Base-by-base conservation (phyloP, 2,888 invertebrate genomes). In the Yponomeuta sedellus region DNA sequence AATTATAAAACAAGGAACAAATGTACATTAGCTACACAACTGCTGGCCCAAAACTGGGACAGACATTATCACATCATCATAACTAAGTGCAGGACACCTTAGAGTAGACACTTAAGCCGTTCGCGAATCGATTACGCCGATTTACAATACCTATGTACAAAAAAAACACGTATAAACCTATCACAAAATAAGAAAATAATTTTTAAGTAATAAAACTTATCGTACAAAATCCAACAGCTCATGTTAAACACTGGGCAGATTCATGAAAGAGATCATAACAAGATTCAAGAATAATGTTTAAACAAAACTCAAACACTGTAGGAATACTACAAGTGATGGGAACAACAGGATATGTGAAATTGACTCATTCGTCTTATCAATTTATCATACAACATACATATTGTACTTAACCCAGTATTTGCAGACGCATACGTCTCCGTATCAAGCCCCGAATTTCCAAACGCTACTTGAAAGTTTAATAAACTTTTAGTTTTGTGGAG, bases 191-290 rank as follows among this genome's bases (percentile, higher is more conserved):
- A 83, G 73, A 78, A 74, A 76, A 52, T 52, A 67, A 70, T 71
- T 75, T 75, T 76, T 76, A 79, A 78, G 77, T 81, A 81, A 80
- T 40, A 86, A 80, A 81, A 79, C 82, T 75, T 76, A 80, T 82
- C 79, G 80, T 82, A 83, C 81, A 85, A 61, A 61, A 79, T 83
- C 84, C 87, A 86, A 83, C 86, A 85, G 86, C 78, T 81, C 75
- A 63, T 56, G 44, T 28, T 79, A 84, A 82, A 86, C 91, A 91
- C 90, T 90, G 89, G 90, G 89, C 77, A 90, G 90, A 90, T 90
- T 90, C 90, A 80, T 81, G 77, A 79, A 83, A 84, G 90, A 91
- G 91, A 90, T 91, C 91, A 90, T 85, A 80, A 83, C 82, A 85
- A 91, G 91, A 91, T 91, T 90, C 91, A 86, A 79, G 78, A 83